Base-by-base conservation (phyloP, 2,113 vertebrate species). In the Triplophysa siluroides region DNA sequence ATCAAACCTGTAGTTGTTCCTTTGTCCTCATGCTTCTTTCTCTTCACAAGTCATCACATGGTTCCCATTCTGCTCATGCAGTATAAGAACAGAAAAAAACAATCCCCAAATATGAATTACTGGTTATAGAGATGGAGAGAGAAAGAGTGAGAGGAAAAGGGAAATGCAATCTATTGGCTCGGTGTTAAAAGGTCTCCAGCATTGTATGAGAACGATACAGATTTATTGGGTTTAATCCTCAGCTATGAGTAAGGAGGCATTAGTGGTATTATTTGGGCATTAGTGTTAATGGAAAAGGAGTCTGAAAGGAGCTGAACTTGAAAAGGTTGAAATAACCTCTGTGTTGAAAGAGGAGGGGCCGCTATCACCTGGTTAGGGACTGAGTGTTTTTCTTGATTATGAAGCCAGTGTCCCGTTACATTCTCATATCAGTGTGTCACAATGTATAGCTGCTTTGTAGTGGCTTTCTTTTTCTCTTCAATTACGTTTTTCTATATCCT, bases 51-150 rank as follows among this genome's bases (percentile, higher is more conserved):
- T 72, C 76, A 78, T 84, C 75, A 86, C 75, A 79, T 64, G 63
- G n/a, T n/a, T n/a, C 69, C 61, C 62, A 62, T 81, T 79, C 78
- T 41, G 45, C 70, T 62, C 78, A 73, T 65, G 69, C 78, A 66
- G 71, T 52, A 52, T 60, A 66, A 52, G 69, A 75, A n/a, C 63
- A 63, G 62, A 63, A 45, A 47, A 62, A 76, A 70, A 82, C 71
- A 64, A 72, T 81, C 60, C 61, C 56, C 76, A 82, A 80, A 80
- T 83, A 86, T 83, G 72, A 81, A 81, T 86, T 78, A 78, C 33
- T 52, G 61, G 65, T 74, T 81, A 82, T 67, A 76, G 71, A 43
- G 79, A 78, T 4, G 14, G 69, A 69, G 47, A 62, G 50, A 56
- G 63, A 41, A 41, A 52, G 64, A 52, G 56, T 18, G n/a, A 19